These are phyloP conservation scores for Lepidotrigona ventralis DNA, from an alignment of 1,140 invertebrate genomes.

Conservation along the genomic window DNA sequence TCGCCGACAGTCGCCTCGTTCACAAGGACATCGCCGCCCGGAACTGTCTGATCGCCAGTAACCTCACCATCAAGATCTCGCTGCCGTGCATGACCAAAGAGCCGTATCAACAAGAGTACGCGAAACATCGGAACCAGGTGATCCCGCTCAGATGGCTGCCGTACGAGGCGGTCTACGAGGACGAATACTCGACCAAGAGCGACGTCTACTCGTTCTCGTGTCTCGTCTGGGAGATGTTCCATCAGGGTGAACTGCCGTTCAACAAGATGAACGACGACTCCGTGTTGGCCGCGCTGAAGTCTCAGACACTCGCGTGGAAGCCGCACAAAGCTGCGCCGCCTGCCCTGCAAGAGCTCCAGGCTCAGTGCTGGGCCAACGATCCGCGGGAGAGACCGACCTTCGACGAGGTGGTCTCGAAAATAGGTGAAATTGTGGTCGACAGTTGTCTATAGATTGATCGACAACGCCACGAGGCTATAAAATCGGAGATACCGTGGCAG, in stretches of 20 bases:
- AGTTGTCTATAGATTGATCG: conserved; percentile 69
- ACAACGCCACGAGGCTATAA: conserved; percentile 52
- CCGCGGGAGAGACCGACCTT: conserved; percentile 86
- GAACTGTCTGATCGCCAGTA: conserved; percentile 94
- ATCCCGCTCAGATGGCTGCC: conserved; percentile 88
- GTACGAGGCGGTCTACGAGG: conserved; percentile 92
- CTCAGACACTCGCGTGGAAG: conserved; percentile 84
- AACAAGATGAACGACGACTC: conserved; percentile 89
- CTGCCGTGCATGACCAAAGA: conserved; percentile 90
- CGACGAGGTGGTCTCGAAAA: conserved; percentile 77
- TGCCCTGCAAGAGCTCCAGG: conserved; percentile 82
- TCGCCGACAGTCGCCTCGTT: conserved; percentile 87
- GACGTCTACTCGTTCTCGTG: conserved; percentile 96
- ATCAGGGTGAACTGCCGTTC: conserved; percentile 92
- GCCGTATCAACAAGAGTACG: conserved; percentile 93
- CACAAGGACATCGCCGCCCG: conserved; percentile 95
- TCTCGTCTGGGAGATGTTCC: conserved; percentile 95
- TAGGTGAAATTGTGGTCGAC: conserved; percentile 75
- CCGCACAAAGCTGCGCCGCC: conserved; percentile 84
- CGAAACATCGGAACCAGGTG: conserved; percentile 88
- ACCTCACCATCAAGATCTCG: conserved; percentile 91
- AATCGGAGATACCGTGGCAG: conserved; percentile 44
- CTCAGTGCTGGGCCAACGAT: conserved; percentile 83
- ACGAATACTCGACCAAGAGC: conserved; percentile 95
- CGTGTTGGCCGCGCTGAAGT: conserved; percentile 86